Conservation (phyloP, 92 coral and sea anemone genomes). For the Phenganax marumi region DNA sequence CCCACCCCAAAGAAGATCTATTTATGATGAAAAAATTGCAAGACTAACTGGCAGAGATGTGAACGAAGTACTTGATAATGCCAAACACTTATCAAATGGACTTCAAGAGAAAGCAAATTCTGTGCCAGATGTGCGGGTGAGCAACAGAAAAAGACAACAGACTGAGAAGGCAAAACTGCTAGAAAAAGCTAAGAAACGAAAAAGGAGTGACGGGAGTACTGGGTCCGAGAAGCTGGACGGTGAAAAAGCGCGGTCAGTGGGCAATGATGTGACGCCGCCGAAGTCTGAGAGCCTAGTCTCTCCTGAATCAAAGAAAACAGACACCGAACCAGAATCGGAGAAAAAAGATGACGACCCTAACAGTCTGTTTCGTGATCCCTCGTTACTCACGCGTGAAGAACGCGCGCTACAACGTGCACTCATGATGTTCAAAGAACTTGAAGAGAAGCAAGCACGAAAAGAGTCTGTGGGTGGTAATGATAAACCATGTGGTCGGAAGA, state of each 20-base stretch:
- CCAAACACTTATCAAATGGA: conserved; percentile 2
- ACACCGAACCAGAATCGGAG: conserved; percentile 59
- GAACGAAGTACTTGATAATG: neutral
- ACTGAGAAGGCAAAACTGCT: conserved; percentile 35
- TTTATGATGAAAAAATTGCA: conserved; percentile 17
- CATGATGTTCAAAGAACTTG: conserved; percentile 92
- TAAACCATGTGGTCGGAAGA: conserved; percentile 21
- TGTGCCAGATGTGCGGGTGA: conserved; percentile 13
- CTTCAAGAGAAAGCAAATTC: neutral
- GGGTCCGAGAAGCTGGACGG: too few species aligned
- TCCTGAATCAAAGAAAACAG: neutral
- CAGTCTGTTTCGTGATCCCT: conserved; percentile 91
- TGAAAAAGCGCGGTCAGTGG: conserved; percentile 2
- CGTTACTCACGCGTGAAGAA: conserved; percentile 95
- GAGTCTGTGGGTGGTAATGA: neutral
- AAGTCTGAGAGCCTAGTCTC: neutral
- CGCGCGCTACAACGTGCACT: conserved; percentile 96
- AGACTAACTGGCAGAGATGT: neutral
- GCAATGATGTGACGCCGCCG: neutral
- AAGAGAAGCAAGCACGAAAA: conserved; percentile 55
- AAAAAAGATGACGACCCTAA: conserved; percentile 61
- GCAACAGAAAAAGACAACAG: conserved; percentile 36
- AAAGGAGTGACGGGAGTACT: neutral
- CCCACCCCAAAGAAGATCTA: neutral
- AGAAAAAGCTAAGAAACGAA: conserved; percentile 24